phyloP scores from a whole-genome alignment of 2,797 vertebrate species.

The Percopsis omiscomaycus region DNA sequence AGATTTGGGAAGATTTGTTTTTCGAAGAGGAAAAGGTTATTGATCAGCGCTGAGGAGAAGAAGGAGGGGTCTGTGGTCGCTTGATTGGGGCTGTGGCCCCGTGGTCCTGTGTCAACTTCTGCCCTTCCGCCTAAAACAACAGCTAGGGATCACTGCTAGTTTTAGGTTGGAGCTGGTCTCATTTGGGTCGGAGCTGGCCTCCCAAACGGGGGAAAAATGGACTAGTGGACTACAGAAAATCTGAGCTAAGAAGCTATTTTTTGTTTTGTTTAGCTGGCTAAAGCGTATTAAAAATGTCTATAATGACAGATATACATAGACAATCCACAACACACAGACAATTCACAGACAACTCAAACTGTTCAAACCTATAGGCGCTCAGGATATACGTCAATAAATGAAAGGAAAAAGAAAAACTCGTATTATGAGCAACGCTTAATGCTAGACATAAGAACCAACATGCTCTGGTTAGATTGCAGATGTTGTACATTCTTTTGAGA shows the following conservation, averaged over 20 bases:
- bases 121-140: constrained; percentile 72
- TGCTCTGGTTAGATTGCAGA: not conserved
- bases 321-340: not conserved
- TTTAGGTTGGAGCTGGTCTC: constrained; percentile 24
- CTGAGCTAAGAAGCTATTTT: not conserved
- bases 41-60: constrained; percentile 57
- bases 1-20: constrained; percentile 56
- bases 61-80: constrained; percentile 42
- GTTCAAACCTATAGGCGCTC: too few relatives aligned
- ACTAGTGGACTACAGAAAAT: not conserved
- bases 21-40: constrained; percentile 43
- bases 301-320: not conserved
- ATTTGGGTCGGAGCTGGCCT: constrained; percentile 24
- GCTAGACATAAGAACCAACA: not conserved
- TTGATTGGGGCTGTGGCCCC: constrained; percentile 65
- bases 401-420: not conserved
- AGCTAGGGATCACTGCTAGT: constrained; percentile 60
- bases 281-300: not conserved
- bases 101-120: constrained; percentile 58
- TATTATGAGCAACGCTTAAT: not conserved
- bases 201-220: not conserved
- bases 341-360: not conserved
- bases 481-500: not conserved
- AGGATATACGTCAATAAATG: not conserved
- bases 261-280: not conserved